These are phyloP conservation scores for Xanthorhoe designata DNA, from an alignment of 2,888 invertebrate genomes.

Conservation along the genomic window DNA sequence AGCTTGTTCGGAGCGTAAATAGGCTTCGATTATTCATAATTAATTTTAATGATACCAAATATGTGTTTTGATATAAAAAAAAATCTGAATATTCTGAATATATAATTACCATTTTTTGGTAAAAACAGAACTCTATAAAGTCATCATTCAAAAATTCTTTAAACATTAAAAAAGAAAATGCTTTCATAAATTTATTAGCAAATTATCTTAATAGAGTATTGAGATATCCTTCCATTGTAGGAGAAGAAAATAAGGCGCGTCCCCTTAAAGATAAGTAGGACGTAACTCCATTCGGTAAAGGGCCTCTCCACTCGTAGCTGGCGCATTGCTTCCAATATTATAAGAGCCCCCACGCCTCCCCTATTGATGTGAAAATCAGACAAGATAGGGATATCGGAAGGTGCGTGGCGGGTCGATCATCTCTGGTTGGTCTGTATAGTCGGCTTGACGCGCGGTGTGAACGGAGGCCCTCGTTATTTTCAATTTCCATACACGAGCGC, in stretches of 20 bases:
- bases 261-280: constrained; percentile 83
- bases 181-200: constrained; percentile 60
- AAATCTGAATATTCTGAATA: too few species aligned
- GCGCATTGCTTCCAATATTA: constrained; percentile 71
- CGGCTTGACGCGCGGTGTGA: constrained; percentile 80
- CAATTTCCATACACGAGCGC: constrained; percentile 84
- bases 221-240: constrained; percentile 71
- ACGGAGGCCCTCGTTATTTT: constrained; percentile 83
- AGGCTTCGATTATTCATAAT: neutral
- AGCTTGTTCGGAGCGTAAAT: neutral
- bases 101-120: neutral
- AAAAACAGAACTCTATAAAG: neutral
- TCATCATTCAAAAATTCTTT: neutral
- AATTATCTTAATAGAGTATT: constrained; percentile 65
- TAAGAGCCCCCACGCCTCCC: constrained; percentile 65
- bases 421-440: constrained; percentile 71
- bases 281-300: constrained; percentile 84
- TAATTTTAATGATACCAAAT: neutral
- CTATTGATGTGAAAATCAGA: constrained; percentile 66
- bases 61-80: too few species aligned
- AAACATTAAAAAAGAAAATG: constrained; percentile 4
- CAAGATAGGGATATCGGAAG: constrained; percentile 68
- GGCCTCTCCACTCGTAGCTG: constrained; percentile 78
- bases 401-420: constrained; percentile 67
- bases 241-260: constrained; percentile 81